phyloP scores from a whole-genome alignment of 2,888 invertebrate species.

The Limnephilus auricula region DNA sequence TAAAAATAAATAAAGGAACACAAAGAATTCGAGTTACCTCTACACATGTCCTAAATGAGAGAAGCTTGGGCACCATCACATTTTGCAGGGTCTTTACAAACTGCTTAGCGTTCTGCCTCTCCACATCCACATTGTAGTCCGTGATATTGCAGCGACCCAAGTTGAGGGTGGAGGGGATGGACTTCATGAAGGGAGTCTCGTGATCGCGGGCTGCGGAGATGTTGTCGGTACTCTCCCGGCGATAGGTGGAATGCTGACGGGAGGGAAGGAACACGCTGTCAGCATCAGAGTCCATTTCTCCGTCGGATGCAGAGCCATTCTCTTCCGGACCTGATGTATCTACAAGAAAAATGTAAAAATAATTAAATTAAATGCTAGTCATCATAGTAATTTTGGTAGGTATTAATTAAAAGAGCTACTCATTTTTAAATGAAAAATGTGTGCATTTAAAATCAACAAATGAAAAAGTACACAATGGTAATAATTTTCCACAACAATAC shows the following conservation, averaged over 20 bases:
- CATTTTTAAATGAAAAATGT: neutral
- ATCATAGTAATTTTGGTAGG: neutral
- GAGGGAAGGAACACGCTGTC: slow-evolving; percentile 76
- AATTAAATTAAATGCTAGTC: neutral
- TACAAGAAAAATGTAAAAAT: slow-evolving; percentile 63
- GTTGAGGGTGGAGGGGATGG: slow-evolving; percentile 75
- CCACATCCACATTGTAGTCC: slow-evolving; percentile 88
- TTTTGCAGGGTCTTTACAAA: slow-evolving; percentile 87
- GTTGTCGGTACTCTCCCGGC: slow-evolving; percentile 68
- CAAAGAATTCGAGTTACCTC: slow-evolving; percentile 75
- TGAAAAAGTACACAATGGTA: neutral
- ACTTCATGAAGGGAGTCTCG: slow-evolving; percentile 70
- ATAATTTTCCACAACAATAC: neutral
- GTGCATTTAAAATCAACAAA: neutral
- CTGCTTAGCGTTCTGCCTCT: slow-evolving; percentile 90
- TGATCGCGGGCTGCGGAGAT: slow-evolving; percentile 35
- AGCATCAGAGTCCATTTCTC: slow-evolving; percentile 76
- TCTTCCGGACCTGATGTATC: slow-evolving; percentile 84
- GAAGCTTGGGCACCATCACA: slow-evolving; percentile 86
- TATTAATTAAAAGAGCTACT: neutral
- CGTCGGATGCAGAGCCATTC: slow-evolving; percentile 75
- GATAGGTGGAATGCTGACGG: slow-evolving; percentile 71
- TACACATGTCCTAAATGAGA: slow-evolving; percentile 87
- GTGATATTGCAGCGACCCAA: slow-evolving; percentile 76
- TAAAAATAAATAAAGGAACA: too few relatives aligned